Evolutionary conservation across 2,797 vertebrate genomes (phyloP), one percentile per base, ranked within the genome.

Genomic region (Gallinago solitaria): DNA sequence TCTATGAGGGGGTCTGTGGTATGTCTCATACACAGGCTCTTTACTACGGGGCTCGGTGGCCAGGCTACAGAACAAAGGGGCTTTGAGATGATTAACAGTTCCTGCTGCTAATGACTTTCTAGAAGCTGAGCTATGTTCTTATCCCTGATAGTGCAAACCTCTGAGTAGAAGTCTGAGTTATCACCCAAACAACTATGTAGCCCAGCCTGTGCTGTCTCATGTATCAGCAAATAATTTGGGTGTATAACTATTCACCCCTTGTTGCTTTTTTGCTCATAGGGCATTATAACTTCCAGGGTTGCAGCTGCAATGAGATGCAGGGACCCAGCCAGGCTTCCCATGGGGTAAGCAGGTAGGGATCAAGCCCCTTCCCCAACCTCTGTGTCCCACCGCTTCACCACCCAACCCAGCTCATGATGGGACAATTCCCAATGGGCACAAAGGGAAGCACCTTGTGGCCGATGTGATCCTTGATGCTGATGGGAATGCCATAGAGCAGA

Each of bases 381-480:
- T 53, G 15, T 37, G 13, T 69, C 41, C 54, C 54, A 85, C 9
- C 48, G 25, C 82, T 37, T 75, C 18, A 30, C 14, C 76, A 45
- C 37, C 59, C 64, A 59, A 17, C 63, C 74, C 81, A 75, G 65
- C 43, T 67, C 43, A 27, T 0, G 0, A 6, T 18, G 41, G 20
- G 54, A 51, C 75, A n/a, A 30, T 43, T 54, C 61, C 39, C 39
- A 39, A n/a, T 0, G 4, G 48, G 17, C 59, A 48, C 27, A 37
- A 47, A 81, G 32, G 17, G 80, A 92, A 59, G 80, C 14, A 99
- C 99, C 98, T 98, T 97, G 94, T 96, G 98, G 37, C 81, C 70
- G 4, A 98, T 20, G 64, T 98, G 98, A 6, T 99, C 99, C 97
- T 99, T 99, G 93, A 99, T 98, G 96, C 98, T 99, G 76, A 99